Percentiles rank a stretch among this genome's conserved stretches.
phyloP scores from a whole-genome alignment of 2,797 vertebrate genomes.

The Megaceryle alcyon region DNA sequence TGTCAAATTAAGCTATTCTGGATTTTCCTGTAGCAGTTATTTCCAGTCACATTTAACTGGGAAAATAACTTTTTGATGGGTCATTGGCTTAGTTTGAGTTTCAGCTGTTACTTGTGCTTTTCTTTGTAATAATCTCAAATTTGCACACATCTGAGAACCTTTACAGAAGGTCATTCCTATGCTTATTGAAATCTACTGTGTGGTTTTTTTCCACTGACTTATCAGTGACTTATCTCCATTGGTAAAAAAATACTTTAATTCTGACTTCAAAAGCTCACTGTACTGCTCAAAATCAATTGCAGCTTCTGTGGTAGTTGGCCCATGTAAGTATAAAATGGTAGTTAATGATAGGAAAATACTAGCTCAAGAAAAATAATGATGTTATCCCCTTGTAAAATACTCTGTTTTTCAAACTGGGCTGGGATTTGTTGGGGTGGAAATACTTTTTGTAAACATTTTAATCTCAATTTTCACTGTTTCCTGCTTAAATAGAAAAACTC shows the following conservation, averaged over 20 bases:
- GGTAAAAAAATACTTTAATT: conserved; percentile 14
- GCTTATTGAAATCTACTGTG: not conserved
- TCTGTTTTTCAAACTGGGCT: not conserved
- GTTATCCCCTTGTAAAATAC: not conserved
- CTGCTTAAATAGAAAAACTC: not conserved
- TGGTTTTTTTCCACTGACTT: not conserved
- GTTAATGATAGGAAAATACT: not conserved
- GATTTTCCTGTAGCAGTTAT: not conserved
- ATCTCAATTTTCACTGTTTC: not conserved
- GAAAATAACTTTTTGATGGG: not conserved
- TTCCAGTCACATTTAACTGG: not conserved
- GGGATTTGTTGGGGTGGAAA: not conserved
- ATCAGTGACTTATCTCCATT: not conserved
- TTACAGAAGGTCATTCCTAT: not conserved
- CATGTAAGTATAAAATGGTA: not conserved
- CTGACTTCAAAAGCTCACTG: not conserved
- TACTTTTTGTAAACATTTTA: not conserved
- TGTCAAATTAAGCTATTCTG: not conserved
- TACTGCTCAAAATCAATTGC: not conserved
- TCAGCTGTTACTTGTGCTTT: not conserved
- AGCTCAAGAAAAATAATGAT: not conserved
- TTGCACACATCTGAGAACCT: not conserved
- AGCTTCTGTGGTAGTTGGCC: not conserved
- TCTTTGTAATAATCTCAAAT: not conserved
- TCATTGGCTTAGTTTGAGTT: not conserved